A percentile compares a stretch with the other conserved stretches of the same genome.
phyloP scores from a whole-genome alignment of 2,797 vertebrate species.

The Fistularia commersonii region DNA sequence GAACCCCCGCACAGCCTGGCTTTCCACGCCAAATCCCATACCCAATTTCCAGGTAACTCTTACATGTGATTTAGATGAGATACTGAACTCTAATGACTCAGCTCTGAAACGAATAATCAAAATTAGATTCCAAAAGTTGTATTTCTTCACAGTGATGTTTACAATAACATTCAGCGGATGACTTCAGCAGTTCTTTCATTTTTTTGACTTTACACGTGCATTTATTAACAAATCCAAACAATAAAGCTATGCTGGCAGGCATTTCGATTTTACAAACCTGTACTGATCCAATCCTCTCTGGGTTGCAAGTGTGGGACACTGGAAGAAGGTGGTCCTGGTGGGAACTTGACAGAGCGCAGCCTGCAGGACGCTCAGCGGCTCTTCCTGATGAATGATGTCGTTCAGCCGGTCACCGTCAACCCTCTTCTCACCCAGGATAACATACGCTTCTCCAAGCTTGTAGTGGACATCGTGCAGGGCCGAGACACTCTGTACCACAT shows the following conservation, averaged over 20 bases:
- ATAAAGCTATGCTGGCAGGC: too few species aligned
- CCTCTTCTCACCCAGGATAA: conserved; percentile 91
- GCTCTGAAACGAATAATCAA: too few species aligned
- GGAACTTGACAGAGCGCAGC: conserved; percentile 89
- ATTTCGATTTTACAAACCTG: background rate
- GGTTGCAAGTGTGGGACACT: conserved; percentile 83
- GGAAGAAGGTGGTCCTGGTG: conserved; percentile 84
- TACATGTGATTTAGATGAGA: background rate
- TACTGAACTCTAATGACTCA: too few species aligned
- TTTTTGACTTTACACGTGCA: too few species aligned
- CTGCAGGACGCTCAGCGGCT: conserved; percentile 94
- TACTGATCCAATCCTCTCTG: background rate
- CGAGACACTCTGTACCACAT: conserved; percentile 86
- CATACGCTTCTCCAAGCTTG: conserved; percentile 87
- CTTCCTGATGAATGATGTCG: conserved; percentile 90
- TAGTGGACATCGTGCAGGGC: conserved; percentile 93
- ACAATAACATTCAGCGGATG: too few species aligned
- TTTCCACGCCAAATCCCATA: conserved; percentile 90
- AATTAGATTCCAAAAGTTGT: too few species aligned
- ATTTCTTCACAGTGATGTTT: too few species aligned
- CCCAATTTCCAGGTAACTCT: conserved; percentile 88
- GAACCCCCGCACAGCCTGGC: conserved; percentile 92
- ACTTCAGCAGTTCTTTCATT: too few species aligned
- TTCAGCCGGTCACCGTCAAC: conserved; percentile 83
- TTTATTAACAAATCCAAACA: too few species aligned